Evolutionary conservation across 1,140 invertebrate species (phyloP).

Genomic region (Apis cerana): DNA sequence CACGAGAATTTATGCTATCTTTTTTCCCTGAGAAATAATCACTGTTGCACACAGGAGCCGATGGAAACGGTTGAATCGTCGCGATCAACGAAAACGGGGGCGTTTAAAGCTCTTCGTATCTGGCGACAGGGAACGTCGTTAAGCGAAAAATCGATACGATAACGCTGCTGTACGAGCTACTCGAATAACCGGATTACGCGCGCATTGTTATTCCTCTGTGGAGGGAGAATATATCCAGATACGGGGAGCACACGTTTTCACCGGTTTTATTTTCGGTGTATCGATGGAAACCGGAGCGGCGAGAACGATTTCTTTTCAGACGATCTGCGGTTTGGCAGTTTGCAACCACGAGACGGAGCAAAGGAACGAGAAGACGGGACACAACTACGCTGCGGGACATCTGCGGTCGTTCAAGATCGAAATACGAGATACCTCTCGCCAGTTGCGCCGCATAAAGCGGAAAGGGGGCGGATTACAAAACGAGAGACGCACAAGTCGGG

Average conservation of each 20-base stretch:
- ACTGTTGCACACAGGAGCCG: no score
- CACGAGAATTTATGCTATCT: neutral
- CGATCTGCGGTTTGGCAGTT: constrained; percentile 36
- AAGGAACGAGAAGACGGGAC: constrained; percentile 47
- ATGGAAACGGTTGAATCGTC: neutral
- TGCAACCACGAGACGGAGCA: neutral
- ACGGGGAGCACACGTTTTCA: neutral
- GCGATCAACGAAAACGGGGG: neutral
- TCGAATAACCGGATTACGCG: constrained; percentile 26
- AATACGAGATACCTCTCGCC: constrained; percentile 59
- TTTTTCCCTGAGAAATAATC: neutral
- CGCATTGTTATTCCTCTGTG: neutral
- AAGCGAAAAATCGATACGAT: constrained; percentile 6
- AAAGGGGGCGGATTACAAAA: constrained; percentile 44
- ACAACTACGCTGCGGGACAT: constrained; percentile 67
- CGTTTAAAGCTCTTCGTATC: constrained; percentile 2
- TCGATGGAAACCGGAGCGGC: constrained; percentile 28
- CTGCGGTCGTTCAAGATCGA: constrained; percentile 63
- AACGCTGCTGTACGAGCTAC: neutral
- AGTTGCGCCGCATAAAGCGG: constrained; percentile 49
- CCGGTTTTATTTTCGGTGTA: constrained; percentile 21
- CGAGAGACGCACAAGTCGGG: constrained; percentile 29
- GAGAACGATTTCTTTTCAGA: constrained; percentile 22
- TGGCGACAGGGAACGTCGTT: neutral
- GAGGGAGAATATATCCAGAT: neutral